phyloP scores from a whole-genome alignment of 2,797 vertebrate species.

The Darevskia nairensis region DNA sequence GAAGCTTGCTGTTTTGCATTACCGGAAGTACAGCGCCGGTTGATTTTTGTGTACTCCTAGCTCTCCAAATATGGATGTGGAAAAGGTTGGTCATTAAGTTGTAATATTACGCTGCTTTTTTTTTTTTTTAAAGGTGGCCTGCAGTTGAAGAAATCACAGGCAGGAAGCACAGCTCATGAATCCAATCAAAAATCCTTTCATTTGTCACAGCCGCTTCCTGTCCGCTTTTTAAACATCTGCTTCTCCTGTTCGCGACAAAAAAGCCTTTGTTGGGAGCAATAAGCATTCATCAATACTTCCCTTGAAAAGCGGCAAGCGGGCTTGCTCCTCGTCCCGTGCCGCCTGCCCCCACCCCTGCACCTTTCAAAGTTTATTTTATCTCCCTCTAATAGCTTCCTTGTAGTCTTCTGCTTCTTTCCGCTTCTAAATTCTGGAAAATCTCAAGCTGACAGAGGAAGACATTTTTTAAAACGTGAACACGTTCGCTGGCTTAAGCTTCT shows the following conservation, averaged over 20 bases:
- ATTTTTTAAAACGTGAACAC: conserved; percentile 54
- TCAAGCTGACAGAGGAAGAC: conserved; percentile 78
- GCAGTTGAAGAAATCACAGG: conserved; percentile 81
- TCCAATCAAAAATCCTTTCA: conserved; percentile 82
- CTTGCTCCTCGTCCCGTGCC: conserved; percentile 43
- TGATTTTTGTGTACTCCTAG: conserved; percentile 66
- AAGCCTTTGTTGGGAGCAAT: conserved; percentile 78
- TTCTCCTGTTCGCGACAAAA: conserved; percentile 75
- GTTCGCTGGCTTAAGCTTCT: conserved; percentile 30
- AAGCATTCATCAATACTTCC: conserved; percentile 67
- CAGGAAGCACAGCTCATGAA: conserved; percentile 83
- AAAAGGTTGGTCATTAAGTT: conserved; percentile 72
- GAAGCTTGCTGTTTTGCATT: conserved; percentile 41
- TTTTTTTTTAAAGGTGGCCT: conserved; percentile 63
- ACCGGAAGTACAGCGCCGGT: conserved; percentile 44
- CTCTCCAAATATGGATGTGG: conserved; percentile 58
- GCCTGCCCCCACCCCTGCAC: neutral
- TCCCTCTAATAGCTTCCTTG: conserved; percentile 80
- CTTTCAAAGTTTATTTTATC: conserved; percentile 76
- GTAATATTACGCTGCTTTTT: conserved; percentile 63
- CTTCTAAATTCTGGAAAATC: conserved; percentile 76
- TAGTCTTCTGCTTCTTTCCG: conserved; percentile 72
- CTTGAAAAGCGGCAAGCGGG: conserved; percentile 48
- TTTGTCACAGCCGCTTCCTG: conserved; percentile 83
- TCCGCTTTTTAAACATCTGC: conserved; percentile 80